Percentiles rank a stretch among this genome's conserved stretches.
These are phyloP conservation scores for Nyctereutes procyonoides DNA, from an alignment of 2,113 vertebrate species.

Conservation along the genomic window DNA sequence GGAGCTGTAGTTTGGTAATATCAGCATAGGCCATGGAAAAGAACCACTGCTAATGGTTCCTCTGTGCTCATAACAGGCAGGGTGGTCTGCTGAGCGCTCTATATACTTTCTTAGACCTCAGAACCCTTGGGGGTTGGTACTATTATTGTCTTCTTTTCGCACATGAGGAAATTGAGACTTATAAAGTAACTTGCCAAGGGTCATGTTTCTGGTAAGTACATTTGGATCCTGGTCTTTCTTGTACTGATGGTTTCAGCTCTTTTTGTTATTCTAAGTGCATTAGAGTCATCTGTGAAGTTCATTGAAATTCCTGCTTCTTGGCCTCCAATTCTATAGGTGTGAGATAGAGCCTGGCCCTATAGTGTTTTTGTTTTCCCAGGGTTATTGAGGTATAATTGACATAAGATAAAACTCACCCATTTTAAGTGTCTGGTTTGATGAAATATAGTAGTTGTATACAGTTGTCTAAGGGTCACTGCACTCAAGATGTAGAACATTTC, in stretches of 20 bases:
- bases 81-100: background rate
- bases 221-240: background rate
- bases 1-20: background rate
- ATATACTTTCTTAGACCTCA: background rate
- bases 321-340: background rate
- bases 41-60: background rate
- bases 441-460: background rate
- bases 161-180: slow-evolving; percentile 23
- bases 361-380: background rate
- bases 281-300: background rate
- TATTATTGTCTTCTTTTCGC: background rate
- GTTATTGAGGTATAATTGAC: slow-evolving; percentile 34
- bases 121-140: background rate
- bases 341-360: background rate
- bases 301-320: background rate
- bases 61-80: background rate
- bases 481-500: slow-evolving; percentile 11
- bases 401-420: background rate
- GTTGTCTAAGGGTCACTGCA: background rate
- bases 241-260: background rate
- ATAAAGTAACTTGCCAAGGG: background rate
- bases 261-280: background rate
- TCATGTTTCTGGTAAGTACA: background rate
- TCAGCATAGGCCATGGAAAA: background rate
- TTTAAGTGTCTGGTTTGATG: slow-evolving; percentile 22